Evolutionary conservation across 2,888 invertebrate species (phyloP).

Genomic region (Drosophila colorata): DNA sequence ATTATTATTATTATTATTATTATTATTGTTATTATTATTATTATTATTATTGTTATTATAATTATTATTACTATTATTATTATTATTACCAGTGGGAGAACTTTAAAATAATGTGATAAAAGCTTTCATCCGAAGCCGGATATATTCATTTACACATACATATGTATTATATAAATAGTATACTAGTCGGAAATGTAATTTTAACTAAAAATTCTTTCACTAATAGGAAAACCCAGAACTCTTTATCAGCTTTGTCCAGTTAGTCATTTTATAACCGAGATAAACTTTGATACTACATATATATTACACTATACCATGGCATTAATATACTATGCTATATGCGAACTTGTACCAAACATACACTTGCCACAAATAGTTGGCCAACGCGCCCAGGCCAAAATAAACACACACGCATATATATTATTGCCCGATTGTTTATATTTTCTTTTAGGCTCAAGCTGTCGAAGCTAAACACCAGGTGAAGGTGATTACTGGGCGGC

Average conservation of each 20-base stretch:
- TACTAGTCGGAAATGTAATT: too few species aligned
- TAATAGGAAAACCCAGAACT: background rate
- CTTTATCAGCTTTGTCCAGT: background rate
- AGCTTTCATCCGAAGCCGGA: too few species aligned
- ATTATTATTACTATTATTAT: too few species aligned
- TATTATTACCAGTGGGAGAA: too few species aligned
- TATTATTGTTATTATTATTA: too few species aligned
- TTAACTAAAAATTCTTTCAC: too few species aligned
- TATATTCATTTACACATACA: too few species aligned
- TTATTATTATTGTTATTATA: too few species aligned
- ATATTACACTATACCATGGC: too few species aligned
- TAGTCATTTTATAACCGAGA: conserved; percentile 2
- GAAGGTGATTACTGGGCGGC: conserved; percentile 51
- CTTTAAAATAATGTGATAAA: too few species aligned
- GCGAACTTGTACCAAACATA: background rate
- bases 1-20: too few species aligned
- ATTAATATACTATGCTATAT: background rate
- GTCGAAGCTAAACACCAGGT: conserved; percentile 54
- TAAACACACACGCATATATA: background rate
- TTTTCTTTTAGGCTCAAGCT: conserved; percentile 57
- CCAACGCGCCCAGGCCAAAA: background rate
- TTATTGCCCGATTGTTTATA: conserved; percentile 59
- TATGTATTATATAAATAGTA: too few species aligned
- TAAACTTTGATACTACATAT: background rate
- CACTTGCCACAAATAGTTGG: conserved; percentile 13